Conservation (phyloP, 1,140 invertebrate genomes). For the Phocides pigmalion region DNA sequence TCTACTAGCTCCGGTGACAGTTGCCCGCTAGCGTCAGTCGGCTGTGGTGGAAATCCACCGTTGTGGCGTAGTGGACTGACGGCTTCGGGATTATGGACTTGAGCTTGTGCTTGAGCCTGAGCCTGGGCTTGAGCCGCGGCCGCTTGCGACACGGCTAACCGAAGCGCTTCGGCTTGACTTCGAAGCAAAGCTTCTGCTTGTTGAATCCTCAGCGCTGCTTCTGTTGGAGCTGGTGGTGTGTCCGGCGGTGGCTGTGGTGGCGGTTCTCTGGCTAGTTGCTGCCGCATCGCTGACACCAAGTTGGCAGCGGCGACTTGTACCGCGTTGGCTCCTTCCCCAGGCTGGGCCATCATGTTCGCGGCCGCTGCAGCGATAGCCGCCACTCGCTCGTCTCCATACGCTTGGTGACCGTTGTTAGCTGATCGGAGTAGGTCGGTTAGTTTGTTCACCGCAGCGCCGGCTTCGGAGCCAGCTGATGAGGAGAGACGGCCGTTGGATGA, state of each 20-base stretch:
- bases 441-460: constrained; percentile 89
- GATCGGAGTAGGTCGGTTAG: constrained; percentile 87
- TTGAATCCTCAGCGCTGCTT: constrained; percentile 89
- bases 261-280: constrained; percentile 84
- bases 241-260: constrained; percentile 83
- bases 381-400: constrained; percentile 88
- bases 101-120: constrained; percentile 17
- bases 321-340: constrained; percentile 81
- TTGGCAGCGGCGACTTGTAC: constrained; percentile 91
- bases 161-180: constrained; percentile 92
- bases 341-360: constrained; percentile 87
- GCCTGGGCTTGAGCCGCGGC: constrained; percentile 71
- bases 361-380: constrained; percentile 89
- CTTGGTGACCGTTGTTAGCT: constrained; percentile 83
- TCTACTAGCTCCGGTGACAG: constrained; percentile 87
- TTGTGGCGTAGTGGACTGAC: constrained; percentile 78
- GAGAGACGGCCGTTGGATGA: constrained; percentile 91
- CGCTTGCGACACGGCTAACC: constrained; percentile 89
- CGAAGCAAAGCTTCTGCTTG: constrained; percentile 92
- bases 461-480: constrained; percentile 91
- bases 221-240: constrained; percentile 72
- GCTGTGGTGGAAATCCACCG: constrained; percentile 74
- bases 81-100: constrained; percentile 54
- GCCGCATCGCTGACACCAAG: constrained; percentile 91
- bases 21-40: constrained; percentile 74